These are phyloP conservation scores for Sesia bembeciformis DNA, from an alignment of 2,888 invertebrate species.

Conservation along the genomic window DNA sequence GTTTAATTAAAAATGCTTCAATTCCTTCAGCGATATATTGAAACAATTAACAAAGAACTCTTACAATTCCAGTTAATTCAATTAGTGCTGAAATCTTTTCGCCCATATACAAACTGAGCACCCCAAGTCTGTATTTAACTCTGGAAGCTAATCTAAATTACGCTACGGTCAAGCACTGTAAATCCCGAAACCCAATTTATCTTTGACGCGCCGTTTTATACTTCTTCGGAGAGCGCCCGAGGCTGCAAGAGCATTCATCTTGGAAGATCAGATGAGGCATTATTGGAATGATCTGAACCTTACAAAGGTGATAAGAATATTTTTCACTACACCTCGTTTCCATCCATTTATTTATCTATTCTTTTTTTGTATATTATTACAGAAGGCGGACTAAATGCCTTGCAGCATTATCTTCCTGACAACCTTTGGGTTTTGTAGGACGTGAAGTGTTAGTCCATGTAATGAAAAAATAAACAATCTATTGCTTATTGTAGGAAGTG, in stretches of 20 bases:
- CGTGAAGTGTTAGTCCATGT: no score
- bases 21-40: not conserved
- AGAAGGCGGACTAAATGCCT: no score
- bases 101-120: not conserved
- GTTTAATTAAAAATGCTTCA: not conserved
- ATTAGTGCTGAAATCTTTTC: not conserved
- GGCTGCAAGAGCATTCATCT: not conserved
- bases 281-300: not conserved
- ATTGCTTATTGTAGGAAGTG: no score
- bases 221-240: slow-evolving; percentile 21
- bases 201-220: slow-evolving; percentile 32
- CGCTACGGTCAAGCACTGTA: slow-evolving; percentile 34
- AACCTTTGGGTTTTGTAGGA: no score
- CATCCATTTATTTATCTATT: no score
- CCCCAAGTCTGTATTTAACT: slow-evolving; percentile 3
- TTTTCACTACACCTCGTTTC: not conserved
- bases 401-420: no score
- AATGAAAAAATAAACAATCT: no score
- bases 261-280: not conserved
- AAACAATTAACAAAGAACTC: not conserved
- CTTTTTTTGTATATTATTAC: no score
- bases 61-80: not conserved
- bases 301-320: not conserved
- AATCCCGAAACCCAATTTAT: slow-evolving; percentile 44
- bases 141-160: slow-evolving; percentile 36